Base-by-base conservation (phyloP, 2,113 vertebrate species). In the Marmota monax region DNA sequence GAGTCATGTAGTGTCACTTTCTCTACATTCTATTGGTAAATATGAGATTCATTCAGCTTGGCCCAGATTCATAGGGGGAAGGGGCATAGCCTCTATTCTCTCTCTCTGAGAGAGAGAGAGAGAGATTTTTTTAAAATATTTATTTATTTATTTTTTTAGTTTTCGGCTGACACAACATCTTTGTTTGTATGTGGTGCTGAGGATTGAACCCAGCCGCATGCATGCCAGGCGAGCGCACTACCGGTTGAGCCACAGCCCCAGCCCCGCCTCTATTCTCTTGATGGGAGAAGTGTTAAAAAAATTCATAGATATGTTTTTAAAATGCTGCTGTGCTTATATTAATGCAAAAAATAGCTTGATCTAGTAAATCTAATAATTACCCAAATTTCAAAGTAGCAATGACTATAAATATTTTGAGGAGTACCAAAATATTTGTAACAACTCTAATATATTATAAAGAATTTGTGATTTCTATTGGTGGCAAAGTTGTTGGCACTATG, bases 371-470 rank as follows among this genome's bases (percentile, higher is more conserved):
- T 94, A 87, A 72, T 84, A 84, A 51, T 32, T 48, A 48, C 45
- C 58, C 27, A 82, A 39, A 83, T 88, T 95, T 61, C 13, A 39
- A 95, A 78, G 48, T 83, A 78, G 42, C 39, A 29, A 90, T 82
- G 32, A 84, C 6, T 51, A 2, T 92, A 67, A 76, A 79, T 77
- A 84, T 65, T 89, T 77, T 78, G 73, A 84, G 63, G 18, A 56
- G 18, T 56, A 56, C 17, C 56, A 56, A 56, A 56, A 56, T 18
- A 65, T 83, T 84, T 92, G 14, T 88, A 88, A 51, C 20, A 91
- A 86, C 29, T 82, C 7, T 51, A 51, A 51, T 51, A 51, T 42
- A 39, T 76, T 72, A 72, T 29, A 48, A 78, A 56, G 20, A 67
- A 72, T 42, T 14, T 58, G 34, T 51, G 48, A 51, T 56, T 92